These are phyloP conservation scores for Pseudomyrmex pallidus DNA, from an alignment of 1,140 invertebrate species.

Conservation along the genomic window DNA sequence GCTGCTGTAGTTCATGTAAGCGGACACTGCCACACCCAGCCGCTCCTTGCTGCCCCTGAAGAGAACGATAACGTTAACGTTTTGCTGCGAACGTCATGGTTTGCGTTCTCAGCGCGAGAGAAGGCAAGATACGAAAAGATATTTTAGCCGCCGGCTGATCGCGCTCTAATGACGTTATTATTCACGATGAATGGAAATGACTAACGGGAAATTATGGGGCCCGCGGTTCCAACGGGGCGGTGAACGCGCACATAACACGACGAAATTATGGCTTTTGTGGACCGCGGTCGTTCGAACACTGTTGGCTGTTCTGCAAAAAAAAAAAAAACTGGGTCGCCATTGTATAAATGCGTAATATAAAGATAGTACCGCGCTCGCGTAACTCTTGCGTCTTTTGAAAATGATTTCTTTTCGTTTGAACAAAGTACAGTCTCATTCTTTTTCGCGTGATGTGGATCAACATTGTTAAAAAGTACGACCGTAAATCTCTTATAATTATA, in stretches of 20 bases:
- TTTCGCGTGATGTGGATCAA: neutral
- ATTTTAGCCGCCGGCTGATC: constrained; percentile 43
- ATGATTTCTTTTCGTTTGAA: neutral
- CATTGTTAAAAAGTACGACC: neutral
- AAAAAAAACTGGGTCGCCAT: constrained; percentile 38
- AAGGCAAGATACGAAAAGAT: constrained; percentile 31
- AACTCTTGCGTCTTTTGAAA: neutral
- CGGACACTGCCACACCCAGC: constrained; percentile 94
- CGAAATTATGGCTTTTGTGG: constrained; percentile 52
- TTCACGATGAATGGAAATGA: constrained; percentile 58
- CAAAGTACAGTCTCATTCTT: neutral
- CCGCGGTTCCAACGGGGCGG: constrained; percentile 29
- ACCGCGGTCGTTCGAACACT: constrained; percentile 10
- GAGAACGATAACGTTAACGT: constrained; percentile 59
- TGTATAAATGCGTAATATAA: constrained; percentile 13
- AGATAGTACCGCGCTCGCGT: neutral
- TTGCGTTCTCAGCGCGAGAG: constrained; percentile 3
- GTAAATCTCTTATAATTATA: neutral
- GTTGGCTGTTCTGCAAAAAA: neutral
- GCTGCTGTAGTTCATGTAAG: constrained; percentile 97
- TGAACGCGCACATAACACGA: constrained; percentile 23
- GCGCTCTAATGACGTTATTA: constrained; percentile 57
- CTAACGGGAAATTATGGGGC: constrained; percentile 45
- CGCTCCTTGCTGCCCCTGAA: constrained; percentile 90
- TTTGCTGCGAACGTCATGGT: constrained; percentile 6